Percentiles rank a stretch among this genome's conserved stretches.
Evolutionary conservation across 1,140 invertebrate genomes (phyloP).

Genomic region (Trypoxylus dichotomus): DNA sequence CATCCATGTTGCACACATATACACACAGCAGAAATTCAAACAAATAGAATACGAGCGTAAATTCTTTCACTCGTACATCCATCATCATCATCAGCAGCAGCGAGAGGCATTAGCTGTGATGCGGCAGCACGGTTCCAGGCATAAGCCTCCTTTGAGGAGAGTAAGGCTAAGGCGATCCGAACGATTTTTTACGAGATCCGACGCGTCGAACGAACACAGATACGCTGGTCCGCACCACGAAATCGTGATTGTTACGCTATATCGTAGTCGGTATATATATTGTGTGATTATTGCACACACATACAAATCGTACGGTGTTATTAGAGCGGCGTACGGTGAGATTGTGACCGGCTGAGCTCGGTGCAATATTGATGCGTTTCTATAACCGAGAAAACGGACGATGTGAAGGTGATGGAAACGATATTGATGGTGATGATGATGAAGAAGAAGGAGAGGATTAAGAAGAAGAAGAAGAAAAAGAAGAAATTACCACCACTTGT

Average conservation of each 20-base stretch:
- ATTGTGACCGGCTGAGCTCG: background rate
- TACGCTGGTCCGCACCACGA: conserved; percentile 30
- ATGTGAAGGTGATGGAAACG: background rate
- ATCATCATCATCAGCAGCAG: conserved; percentile 39
- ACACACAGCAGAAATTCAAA: background rate
- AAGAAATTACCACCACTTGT: background rate
- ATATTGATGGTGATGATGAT: background rate
- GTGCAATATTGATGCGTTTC: background rate
- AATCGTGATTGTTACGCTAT: conserved; percentile 36
- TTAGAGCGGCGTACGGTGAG: conserved; percentile 1
- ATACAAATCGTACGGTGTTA: conserved; percentile 4
- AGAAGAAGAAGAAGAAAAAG: background rate
- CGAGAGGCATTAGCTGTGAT: background rate
- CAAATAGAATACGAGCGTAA: conserved; percentile 32
- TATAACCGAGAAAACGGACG: background rate
- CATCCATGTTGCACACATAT: background rate
- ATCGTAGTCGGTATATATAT: conserved; percentile 32
- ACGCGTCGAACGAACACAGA: conserved; percentile 20
- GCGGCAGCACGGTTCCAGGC: background rate
- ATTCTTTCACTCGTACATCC: conserved; percentile 37
- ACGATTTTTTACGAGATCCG: background rate
- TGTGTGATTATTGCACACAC: conserved; percentile 35
- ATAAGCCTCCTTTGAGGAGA: background rate
- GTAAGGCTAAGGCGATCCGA: background rate
- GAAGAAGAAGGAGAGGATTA: background rate